Evolutionary conservation across 2,888 invertebrate species (phyloP), one percentile per base, ranked within the genome.

Genomic region (Crematogaster levior): DNA sequence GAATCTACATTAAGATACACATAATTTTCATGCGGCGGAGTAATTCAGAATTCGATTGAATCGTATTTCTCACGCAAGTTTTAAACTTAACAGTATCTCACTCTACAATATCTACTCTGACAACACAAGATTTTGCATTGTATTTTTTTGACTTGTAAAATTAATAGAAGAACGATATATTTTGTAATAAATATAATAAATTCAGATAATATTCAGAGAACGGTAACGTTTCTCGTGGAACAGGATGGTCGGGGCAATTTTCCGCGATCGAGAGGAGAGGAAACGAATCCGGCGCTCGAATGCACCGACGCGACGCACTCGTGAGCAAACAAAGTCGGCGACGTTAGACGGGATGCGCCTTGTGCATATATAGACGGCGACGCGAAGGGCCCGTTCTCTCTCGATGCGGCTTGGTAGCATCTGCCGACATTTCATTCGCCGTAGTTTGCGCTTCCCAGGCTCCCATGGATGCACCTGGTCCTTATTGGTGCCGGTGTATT

Each of bases 401-500:
- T 68, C 40, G 46, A 56, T 65, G 89, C 86, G 89, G 81, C 85
- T 84, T 85, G 86, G 90, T 86, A 88, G 90, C 89, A 90, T 90
- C 90, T 90, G 89, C 90, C 89, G 63, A 80, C 70, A 79, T 90
- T 88, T 85, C 87, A 84, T 84, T 72, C 65, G 89, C 88, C 86
- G 90, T 88, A 93, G 93, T 93, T 93, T 93, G 93, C 92, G 93
- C 93, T 92, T 94, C 94, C 94, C 94, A 94, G 94, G 94, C 93
- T 93, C 93, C 84, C 88, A 86, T 88, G 81, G 92, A 94, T 93
- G 93, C 94, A 94, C 94, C 94, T 94, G 94, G 94, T 92, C 91
- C 89, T 90, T 88, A 87, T 87, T 85, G 80, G 66, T 84, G 90
- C 86, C 84, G 87, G 88, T 90, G 90, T 89, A 90, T 85, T 88